Evolutionary conservation across 2,888 invertebrate genomes (phyloP).

Genomic region (Chelonus formosanus): DNA sequence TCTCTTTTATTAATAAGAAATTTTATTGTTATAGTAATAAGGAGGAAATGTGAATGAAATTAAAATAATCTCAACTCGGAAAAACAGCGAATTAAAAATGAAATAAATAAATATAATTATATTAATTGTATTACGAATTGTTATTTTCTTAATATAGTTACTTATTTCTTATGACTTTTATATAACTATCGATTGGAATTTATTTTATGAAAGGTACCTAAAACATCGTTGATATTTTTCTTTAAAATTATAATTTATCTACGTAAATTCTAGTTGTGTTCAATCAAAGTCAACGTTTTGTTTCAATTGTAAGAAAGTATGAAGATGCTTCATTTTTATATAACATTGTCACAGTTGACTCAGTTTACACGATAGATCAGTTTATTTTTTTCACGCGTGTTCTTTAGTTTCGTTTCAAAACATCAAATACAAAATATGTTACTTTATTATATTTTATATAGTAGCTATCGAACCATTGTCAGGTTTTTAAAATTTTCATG

Average conservation of each 20-base stretch:
- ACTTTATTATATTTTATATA: neutral
- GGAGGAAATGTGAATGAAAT: too few species aligned
- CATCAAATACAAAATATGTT: neutral
- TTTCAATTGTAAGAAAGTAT: too few species aligned
- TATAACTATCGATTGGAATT: constrained; percentile 39
- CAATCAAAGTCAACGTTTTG: too few species aligned
- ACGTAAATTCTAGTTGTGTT: neutral
- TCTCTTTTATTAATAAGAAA: too few species aligned
- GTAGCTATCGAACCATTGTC: too few species aligned
- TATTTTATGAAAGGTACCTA: constrained; percentile 36
- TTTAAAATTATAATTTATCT: constrained; percentile 18
- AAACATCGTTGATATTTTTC: constrained; percentile 37
- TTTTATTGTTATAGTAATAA: too few species aligned
- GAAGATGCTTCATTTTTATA: neutral
- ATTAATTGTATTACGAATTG: too few species aligned
- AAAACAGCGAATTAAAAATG: too few species aligned
- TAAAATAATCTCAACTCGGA: too few species aligned
- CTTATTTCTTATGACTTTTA: constrained; percentile 3
- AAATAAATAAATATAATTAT: too few species aligned
- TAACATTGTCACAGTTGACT: neutral
- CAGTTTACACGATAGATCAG: neutral
- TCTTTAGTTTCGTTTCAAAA: neutral
- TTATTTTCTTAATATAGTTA: too few species aligned
- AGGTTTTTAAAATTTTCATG: too few species aligned
- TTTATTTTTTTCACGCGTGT: neutral